These are phyloP conservation scores for Engystomops pustulosus DNA, from an alignment of 2,113 vertebrate species.

Conservation along the genomic window DNA sequence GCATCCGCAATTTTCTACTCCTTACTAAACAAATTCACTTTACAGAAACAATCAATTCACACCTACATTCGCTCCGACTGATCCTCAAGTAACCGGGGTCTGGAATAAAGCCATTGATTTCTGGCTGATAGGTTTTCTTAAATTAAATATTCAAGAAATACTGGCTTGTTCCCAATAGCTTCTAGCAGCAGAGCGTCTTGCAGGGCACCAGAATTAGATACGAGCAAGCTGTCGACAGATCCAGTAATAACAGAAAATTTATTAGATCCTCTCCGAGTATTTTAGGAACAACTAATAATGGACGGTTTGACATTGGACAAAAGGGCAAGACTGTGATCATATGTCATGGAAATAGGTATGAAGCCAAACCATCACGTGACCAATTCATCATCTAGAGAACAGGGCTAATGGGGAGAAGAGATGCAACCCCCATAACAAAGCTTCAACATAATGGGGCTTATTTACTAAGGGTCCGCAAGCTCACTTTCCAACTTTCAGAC, in stretches of 20 bases:
- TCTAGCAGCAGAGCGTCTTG: constrained; percentile 59
- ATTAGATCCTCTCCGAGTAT: constrained; percentile 57
- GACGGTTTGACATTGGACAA: neutral
- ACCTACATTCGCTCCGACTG: constrained; percentile 44
- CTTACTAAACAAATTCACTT: neutral
- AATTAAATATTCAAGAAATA: constrained; percentile 1
- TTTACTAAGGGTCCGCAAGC: too few relatives aligned
- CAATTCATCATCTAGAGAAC: too few relatives aligned
- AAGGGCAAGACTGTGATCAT: neutral
- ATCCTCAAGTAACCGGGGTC: constrained; percentile 46
- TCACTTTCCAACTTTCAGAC: too few relatives aligned
- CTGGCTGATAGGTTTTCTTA: constrained; percentile 51
- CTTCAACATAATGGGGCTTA: too few relatives aligned
- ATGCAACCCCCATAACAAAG: too few relatives aligned
- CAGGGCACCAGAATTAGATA: constrained; percentile 52
- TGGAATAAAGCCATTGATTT: constrained; percentile 59
- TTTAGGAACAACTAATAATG: constrained; percentile 8
- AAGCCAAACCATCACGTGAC: neutral
- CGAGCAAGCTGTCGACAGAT: constrained; percentile 59
- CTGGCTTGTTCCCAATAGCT: constrained; percentile 54
- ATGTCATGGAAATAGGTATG: neutral
- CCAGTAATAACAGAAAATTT: constrained; percentile 44
- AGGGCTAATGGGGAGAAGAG: too few relatives aligned
- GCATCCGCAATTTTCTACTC: neutral
- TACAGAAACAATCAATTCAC: constrained; percentile 3